These are phyloP conservation scores for Sylvietta virens DNA, from an alignment of 2,113 vertebrate species.

Conservation along the genomic window DNA sequence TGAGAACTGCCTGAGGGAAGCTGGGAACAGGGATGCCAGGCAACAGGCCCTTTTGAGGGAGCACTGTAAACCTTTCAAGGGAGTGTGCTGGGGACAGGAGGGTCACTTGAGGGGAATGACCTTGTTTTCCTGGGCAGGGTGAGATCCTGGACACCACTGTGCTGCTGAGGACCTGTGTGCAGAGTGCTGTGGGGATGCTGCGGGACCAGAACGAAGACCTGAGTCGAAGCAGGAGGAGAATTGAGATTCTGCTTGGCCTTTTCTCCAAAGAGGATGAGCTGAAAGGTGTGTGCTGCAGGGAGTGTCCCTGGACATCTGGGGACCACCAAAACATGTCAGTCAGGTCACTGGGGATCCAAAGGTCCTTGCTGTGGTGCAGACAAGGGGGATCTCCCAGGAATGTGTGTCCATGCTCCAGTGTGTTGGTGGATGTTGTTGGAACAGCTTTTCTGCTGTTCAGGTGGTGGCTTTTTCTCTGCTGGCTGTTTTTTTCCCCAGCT, in stretches of 20 bases:
- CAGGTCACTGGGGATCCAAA: neutral
- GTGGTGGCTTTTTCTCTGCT: neutral
- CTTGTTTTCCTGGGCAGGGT: neutral
- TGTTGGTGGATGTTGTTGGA: neutral
- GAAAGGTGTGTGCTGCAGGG: slow-evolving; percentile 62
- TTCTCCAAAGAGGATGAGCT: slow-evolving; percentile 65
- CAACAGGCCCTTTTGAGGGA: neutral
- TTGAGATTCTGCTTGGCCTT: slow-evolving; percentile 84
- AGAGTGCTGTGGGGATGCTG: slow-evolving; percentile 88
- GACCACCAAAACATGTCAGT: too few species aligned
- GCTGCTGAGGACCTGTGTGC: slow-evolving; percentile 87
- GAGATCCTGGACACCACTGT: slow-evolving; percentile 82
- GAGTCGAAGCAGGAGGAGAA: slow-evolving; percentile 76
- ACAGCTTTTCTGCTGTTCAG: neutral
- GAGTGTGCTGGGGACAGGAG: neutral
- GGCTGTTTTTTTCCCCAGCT: neutral
- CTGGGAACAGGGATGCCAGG: neutral
- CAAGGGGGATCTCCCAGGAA: neutral
- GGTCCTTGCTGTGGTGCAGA: neutral
- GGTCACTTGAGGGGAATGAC: neutral
- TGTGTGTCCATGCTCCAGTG: neutral
- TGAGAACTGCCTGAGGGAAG: neutral
- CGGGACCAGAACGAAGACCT: slow-evolving; percentile 72
- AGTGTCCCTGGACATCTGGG: neutral
- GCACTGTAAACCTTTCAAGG: fast-evolving